Base-by-base conservation (phyloP, 2,113 vertebrate genomes). In the Istiophorus platypterus region DNA sequence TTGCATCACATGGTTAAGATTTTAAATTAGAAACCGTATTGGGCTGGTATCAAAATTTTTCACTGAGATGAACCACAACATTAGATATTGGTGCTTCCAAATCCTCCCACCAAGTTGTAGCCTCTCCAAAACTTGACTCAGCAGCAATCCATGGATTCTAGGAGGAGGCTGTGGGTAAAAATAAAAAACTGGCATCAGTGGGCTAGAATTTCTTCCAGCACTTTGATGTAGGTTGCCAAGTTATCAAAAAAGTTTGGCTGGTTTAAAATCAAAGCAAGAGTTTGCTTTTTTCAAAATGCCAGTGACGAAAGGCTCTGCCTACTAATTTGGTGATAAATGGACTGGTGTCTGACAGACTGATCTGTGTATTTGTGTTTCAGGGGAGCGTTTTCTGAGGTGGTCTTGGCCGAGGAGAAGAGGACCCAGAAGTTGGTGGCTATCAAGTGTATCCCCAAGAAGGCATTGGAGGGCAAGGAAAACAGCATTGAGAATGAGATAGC, bases 401-500 rank as follows among this genome's bases (percentile, higher is more conserved):
- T 99, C 89, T 95, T 99, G 89, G 98, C 98, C 0, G 98, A 99
- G 88, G 98, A 99, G 91, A 98, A 96, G 91, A 95, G 90, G 49
- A 99, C 97, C 0, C 95, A 89, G 92, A 98, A 95, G 91, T 88
- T 99, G 72, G 98, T 99, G 91, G 98, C 98, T 51, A 96, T 99
- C 93, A 99, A 99, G 89, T 99, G 98, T 82, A 99, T 99, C 10
- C 94, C 97, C 64, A 99, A 99, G 95, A 97, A 99, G 92, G 97
- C 97, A 0, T 90, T 99, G 82, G 97, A 98, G 85, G 98, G 98
- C 75, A 99, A 99, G 69, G 98, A 98, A 88, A 98, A 96, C 93
- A 97, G 96, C 95, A 97, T 99, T n/a, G 97, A 99, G 92, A 99
- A 99, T 0, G 98, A 99, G 94, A 99, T 99, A 0, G 97, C 96